Evolutionary conservation across 92 coral and sea anemone species (phyloP), one percentile per base, ranked within the genome.

Genomic region (Palythoa grandiflora): DNA sequence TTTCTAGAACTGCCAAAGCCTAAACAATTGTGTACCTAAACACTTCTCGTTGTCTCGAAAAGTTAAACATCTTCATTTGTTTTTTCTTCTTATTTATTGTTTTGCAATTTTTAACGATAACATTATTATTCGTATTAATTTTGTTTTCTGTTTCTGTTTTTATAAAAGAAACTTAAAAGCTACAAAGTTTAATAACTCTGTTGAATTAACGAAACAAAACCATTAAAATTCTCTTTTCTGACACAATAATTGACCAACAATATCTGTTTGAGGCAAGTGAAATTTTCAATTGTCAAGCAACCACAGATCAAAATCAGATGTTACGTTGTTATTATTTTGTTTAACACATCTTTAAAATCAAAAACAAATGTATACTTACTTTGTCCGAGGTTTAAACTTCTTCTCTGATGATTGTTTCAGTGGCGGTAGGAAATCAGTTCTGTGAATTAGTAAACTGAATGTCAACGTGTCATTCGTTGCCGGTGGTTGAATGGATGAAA

Each of bases 391-490:
- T 57, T 60, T 15, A 60, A 57, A 38, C 40, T 38, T 38, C 59
- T 44, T 9, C 63, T 75, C 40, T 78, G 71, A 28, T 38, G 17
- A 79, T 36, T 44, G 53, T 79, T 79, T 57, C 59, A 59, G 50
- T 78, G 61, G 50, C 52, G 72, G 16, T 48, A 65, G 59, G 47
- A 79, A 60, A 38, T 60, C 70, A 60, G 59, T 17, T 38, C 55
- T 60, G 50, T 38, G 17, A 57, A 54, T 13, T 35, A 77, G 39
- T 54, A 68, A 38, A 3, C 28, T 8, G 4, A 53, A 28, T 75
- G 83, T 53, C 83, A 77, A 77, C 83, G 83, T 77, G 83, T 77
- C 83, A 48, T 54, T 36, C 38, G 68, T 13, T 77, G 68, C 66
- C 48, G 66, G 83, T 52, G 66, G 66, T 3, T 77, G 47, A 52